A percentile compares a stretch with the other conserved stretches of the same genome.
phyloP scores from a whole-genome alignment of 2,797 vertebrate genomes.

The Silurus aristotelis region DNA sequence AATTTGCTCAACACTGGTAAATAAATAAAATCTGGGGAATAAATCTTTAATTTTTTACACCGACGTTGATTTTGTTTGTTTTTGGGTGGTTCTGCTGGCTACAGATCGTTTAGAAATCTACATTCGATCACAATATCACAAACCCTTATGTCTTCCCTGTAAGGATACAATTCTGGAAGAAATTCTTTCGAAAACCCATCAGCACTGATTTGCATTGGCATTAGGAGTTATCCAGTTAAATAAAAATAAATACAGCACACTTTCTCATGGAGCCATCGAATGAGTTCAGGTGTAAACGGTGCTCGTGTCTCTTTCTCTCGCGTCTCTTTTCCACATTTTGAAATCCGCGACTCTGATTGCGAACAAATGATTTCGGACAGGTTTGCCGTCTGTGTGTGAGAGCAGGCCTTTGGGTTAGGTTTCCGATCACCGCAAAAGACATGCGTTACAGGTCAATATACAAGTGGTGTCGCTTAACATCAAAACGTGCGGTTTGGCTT shows the following conservation, averaged over 20 bases:
- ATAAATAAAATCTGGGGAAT: not conserved
- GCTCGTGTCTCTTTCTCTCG: not conserved
- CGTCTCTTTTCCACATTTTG: not conserved
- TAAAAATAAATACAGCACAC: not conserved
- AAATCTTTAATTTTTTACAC: not conserved
- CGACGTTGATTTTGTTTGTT: not conserved
- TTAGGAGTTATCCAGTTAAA: not conserved
- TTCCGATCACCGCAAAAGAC: not conserved
- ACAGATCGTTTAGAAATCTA: not conserved
- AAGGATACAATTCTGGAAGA: not conserved
- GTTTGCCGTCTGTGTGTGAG: too few species aligned
- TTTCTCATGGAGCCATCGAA: not conserved
- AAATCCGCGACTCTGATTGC: not conserved
- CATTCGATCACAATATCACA: not conserved
- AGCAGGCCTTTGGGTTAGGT: too few species aligned
- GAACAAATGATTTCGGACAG: not conserved
- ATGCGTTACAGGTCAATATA: not conserved
- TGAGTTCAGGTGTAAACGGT: not conserved
- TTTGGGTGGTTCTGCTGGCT: not conserved
- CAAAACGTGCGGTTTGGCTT: conserved; percentile 7
- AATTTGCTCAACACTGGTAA: not conserved
- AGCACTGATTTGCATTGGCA: not conserved
- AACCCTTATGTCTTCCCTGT: not conserved
- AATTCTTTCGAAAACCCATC: not conserved
- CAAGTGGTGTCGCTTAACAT: too few species aligned